Base-by-base conservation (phyloP, 2,888 invertebrate species). In the Magallana nippona region DNA sequence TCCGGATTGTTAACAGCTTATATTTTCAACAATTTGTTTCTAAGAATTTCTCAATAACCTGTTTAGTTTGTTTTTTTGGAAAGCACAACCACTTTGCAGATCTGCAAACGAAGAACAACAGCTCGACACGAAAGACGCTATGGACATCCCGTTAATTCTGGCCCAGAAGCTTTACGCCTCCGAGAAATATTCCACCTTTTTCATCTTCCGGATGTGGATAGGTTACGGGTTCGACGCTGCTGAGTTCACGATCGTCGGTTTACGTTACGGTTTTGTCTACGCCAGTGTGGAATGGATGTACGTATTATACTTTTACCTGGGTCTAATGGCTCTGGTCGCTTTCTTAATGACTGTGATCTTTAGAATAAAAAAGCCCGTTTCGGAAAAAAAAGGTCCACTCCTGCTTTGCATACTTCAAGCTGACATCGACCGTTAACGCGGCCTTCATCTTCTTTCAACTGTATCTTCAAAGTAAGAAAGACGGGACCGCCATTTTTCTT, bases 361-460 rank as follows among this genome's bases (percentile, higher is more conserved):
- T 44, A 56, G 83, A 11, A 19, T 27, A 15, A 57, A 55, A 15
- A 3, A 55, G 1, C 19, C 3, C 0, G 17, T 56, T 13, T 22
- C 79, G 79, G 62, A 83, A 62, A 79, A 63, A n/a, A 17, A 22
- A 55, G 3, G 79, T 83, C 56, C 55, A 78, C 11, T 83, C 60
- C n/a, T 22, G 62, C 10, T 55, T 83, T 63, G 83, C 83, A 8
- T 83, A 83, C 27, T 83, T 83, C 13, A 83, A 83, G 63, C 56
- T 83, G 11, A 79, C 83, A 5, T 79, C 83, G 5, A 78, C 63
- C 15, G 15, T 83, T 8, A 83, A 63, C 3, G 83, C 83, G 1
- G 83, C 79, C 2, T 79, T 83, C 62, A 27, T 83, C 22, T 83
- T 83, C 58, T 79, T 83, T 27, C 83, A 83, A 55, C 55, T 83